Base-by-base conservation (phyloP, 2,888 invertebrate species). In the Hemicrepidius hirtus region DNA sequence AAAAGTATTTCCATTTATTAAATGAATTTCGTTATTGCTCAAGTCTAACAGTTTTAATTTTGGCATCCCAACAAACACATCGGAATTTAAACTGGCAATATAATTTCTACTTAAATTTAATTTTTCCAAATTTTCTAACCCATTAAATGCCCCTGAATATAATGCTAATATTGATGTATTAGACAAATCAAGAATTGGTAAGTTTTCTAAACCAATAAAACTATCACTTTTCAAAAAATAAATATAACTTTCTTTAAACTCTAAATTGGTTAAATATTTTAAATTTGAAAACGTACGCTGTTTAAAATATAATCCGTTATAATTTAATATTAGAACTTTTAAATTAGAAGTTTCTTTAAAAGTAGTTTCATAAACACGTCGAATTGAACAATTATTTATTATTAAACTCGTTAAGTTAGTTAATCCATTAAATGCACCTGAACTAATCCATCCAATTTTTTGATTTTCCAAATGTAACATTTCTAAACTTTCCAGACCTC, bases 121-220 rank as follows among this genome's bases (percentile, higher is more conserved):
- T 10, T 12, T 35, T 13, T 21, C 1, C 10, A 62, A 20, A 16
- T 60, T 53, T 3, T 55, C 18, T 4, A 75, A 60, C 6, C 65
- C 71, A 16, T 24, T 53, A 21, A 69, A 69, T 2, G 60, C 13
- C 0, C 68, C 60, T 3, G 28, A 0, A n/a, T 1, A 64, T 13
- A 69, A 3, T 0, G 12, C 35, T 49, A 71, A 75, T 13, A 67
- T 74, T 0, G 68, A 50, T 24, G 75, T 57, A 44, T 75, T 64
- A 16, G 20, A 20, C 68, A 86, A 77, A 77, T 85, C 85, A 32
- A 85, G 76, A 28, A 82, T 75, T 70, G 82, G 75, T 41, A 86
- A 74, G n/a, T 79, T 81, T 71, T 84, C 82, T 49, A 86, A 78
- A 5, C 86, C 86, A 20, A 84, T 78, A 24, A 86, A 82, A 20